Base-by-base conservation (phyloP, 2,113 vertebrate species). In the Tinamus guttatus region DNA sequence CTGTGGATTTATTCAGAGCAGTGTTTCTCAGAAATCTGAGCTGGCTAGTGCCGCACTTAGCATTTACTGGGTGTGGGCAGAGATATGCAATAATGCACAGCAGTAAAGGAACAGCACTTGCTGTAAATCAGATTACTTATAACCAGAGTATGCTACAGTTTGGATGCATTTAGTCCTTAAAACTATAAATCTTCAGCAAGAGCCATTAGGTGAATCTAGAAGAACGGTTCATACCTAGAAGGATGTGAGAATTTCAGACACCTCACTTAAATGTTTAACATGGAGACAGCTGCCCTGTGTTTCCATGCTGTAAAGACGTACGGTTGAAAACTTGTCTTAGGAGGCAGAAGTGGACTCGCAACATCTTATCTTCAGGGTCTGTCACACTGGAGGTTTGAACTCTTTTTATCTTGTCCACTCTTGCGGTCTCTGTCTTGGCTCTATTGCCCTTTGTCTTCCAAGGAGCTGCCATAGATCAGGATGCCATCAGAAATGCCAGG, bases 11-110 rank as follows among this genome's bases (percentile, higher is more conserved):
- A 18, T n/a, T 91, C 56, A 68, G 64, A 11, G 52, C 51, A 34
- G 16, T 52, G n/a, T 92, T 94, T 88, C 92, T 86, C 56, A 78
- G 82, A 87, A 90, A 94, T 91, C 94, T 84, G 80, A 65, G 73
- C 89, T 91, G 70, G 56, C 14, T 5, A 7, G 27, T 75, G 56
- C 70, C 60, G 45, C 41, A 21, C 83, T 56, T 38, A 18, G 11
- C 32, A 11, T 77, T 87, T 75, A 40, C 82, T 86, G 73, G 77
- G 82, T 0, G 2, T 86, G 71, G 34, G 20, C 56, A 4, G 21
- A 87, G 87, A 74, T 83, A 67, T 0, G 4, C 74, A 81, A 38
- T 52, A 59, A 71, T 24, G 20, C 11, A 12, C 52, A 73, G 74
- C 28, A 9, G 25, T 27, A 38, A 56, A 56, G 36, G 62, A 84